These are phyloP conservation scores for Hippolais icterina DNA, from an alignment of 2,113 vertebrate genomes.

Conservation along the genomic window DNA sequence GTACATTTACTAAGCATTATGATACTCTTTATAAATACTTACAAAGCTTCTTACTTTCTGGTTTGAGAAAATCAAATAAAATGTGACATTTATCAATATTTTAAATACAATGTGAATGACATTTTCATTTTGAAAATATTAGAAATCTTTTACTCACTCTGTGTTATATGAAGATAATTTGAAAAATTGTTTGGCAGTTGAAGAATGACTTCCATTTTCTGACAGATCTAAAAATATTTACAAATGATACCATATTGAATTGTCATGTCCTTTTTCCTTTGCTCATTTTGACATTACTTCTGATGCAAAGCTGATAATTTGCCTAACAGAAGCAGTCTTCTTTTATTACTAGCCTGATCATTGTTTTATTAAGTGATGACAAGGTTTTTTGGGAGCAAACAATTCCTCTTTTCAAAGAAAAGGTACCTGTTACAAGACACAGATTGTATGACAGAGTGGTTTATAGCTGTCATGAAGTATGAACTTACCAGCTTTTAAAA, in stretches of 20 bases:
- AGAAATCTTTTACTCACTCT: neutral
- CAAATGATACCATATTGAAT: neutral
- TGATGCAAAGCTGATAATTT: neutral
- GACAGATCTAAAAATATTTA: neutral
- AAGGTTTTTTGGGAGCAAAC: neutral
- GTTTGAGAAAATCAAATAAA: neutral
- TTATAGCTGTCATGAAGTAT: neutral
- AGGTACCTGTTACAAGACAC: neutral
- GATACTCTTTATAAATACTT: neutral
- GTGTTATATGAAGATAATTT: neutral
- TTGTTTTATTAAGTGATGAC: neutral
- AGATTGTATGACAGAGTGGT: neutral
- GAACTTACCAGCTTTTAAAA: neutral
- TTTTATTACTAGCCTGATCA: neutral
- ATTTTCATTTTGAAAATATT: neutral
- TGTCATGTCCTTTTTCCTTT: neutral
- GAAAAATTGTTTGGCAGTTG: neutral
- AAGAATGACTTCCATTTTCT: neutral
- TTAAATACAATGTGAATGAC: neutral
- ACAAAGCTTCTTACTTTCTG: neutral
- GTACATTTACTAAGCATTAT: neutral
- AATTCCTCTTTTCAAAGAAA: neutral
- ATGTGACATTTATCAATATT: neutral
- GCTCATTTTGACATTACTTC: neutral
- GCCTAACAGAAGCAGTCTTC: neutral